Conservation (phyloP, 2,888 invertebrate genomes). For the Axea sp. region DNA sequence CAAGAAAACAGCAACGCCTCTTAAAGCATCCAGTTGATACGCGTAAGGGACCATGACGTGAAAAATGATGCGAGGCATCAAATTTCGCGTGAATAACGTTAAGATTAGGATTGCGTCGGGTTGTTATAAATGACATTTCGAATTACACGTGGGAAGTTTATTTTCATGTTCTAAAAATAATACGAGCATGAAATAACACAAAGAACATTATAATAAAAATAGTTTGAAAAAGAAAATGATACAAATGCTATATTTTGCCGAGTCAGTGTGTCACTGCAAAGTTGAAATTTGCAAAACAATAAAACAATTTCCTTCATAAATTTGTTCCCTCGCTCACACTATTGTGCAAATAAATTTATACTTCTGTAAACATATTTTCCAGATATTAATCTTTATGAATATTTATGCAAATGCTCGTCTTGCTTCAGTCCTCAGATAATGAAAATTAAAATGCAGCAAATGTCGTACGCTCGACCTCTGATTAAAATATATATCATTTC, state of each 20-base stretch:
- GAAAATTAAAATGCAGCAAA: constrained; percentile 31
- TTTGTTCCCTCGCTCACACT: constrained; percentile 46
- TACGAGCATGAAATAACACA: too few species aligned
- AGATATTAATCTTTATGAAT: constrained; percentile 51
- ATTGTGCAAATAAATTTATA: constrained; percentile 38
- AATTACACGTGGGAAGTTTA: constrained; percentile 9
- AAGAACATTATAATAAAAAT: too few species aligned
- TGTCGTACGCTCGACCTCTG: constrained; percentile 6
- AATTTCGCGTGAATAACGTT: constrained; percentile 37
- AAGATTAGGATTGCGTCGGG: constrained; percentile 29
- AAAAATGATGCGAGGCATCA: constrained; percentile 43
- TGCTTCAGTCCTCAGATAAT: constrained; percentile 28
- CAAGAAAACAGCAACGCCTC: constrained; percentile 13
- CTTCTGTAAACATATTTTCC: constrained; percentile 45
- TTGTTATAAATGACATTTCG: constrained; percentile 22
- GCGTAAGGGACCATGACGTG: constrained; percentile 15
- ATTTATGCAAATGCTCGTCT: constrained; percentile 35
- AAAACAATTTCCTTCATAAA: constrained; percentile 26
- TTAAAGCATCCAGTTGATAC: constrained; percentile 20
- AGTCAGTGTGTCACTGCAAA: constrained; percentile 13
- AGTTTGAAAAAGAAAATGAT: too few species aligned
- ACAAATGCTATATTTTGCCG: too few species aligned
- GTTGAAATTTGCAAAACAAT: constrained; percentile 32
- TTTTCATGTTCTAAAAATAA: too few species aligned
- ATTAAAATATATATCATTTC: constrained; percentile 11